Percentiles rank a stretch among this genome's conserved stretches.
Conservation (phyloP, 2,888 invertebrate genomes). For the Tinea trinotella region DNA sequence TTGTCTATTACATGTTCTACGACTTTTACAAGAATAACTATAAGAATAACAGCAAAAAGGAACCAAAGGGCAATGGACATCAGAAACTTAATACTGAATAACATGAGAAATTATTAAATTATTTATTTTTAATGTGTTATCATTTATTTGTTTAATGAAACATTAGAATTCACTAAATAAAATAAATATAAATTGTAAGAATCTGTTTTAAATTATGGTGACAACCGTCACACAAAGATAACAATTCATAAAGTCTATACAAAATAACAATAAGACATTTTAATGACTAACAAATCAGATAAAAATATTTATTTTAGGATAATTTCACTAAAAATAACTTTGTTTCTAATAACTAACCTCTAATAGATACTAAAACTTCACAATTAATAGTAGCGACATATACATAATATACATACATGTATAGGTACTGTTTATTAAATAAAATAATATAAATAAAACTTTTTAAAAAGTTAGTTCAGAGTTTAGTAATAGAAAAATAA, state of each 20-base stretch:
- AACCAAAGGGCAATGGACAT: conserved; percentile 20
- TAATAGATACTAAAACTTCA: neutral
- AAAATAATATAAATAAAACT: too few species aligned
- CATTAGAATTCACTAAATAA: too few species aligned
- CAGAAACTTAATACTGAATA: conserved; percentile 23
- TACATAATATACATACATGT: too few species aligned
- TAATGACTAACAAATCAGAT: conserved; percentile 3
- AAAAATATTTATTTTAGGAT: neutral
- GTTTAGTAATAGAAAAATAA: too few species aligned
- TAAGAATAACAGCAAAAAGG: conserved; percentile 9
- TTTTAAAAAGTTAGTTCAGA: too few species aligned
- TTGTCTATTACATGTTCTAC: conserved; percentile 81
- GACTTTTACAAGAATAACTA: conserved; percentile 78
- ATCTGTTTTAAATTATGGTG: neutral
- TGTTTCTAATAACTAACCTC: neutral
- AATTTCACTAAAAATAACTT: neutral
- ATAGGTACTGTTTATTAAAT: too few species aligned
- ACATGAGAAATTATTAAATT: neutral
- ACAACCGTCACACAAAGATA: too few species aligned
- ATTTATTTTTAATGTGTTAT: neutral
- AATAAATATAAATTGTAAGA: too few species aligned
- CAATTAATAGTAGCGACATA: too few species aligned
- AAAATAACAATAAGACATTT: too few species aligned
- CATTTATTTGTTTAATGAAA: neutral
- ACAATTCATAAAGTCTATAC: neutral